Percentiles rank a stretch among this genome's conserved stretches.
phyloP scores from a whole-genome alignment of 2,797 vertebrate genomes.

The Hyperoplus lanceolatus region DNA sequence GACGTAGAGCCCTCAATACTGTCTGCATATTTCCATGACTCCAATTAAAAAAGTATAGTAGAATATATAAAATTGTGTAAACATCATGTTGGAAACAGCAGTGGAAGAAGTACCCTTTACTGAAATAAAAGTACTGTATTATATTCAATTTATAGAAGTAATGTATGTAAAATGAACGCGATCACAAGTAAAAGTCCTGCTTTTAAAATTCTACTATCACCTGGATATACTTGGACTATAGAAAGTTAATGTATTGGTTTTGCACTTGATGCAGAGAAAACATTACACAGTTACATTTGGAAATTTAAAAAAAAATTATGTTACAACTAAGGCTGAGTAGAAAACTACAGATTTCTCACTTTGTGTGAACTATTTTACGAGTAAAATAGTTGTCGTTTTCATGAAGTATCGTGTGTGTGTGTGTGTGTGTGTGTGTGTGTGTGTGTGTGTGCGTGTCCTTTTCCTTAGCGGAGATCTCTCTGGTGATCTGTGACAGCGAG shows the following conservation, averaged over 20 bases:
- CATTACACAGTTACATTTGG: neutral
- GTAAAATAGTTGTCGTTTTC: too few relatives aligned
- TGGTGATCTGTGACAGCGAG: slow-evolving; percentile 87
- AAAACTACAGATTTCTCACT: neutral
- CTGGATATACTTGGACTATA: neutral
- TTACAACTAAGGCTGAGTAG: neutral
- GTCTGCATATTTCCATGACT: neutral
- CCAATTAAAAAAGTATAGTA: neutral
- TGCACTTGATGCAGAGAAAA: neutral
- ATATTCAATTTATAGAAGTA: neutral
- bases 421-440: too few relatives aligned
- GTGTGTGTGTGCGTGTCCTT: neutral
- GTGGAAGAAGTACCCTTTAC: neutral
- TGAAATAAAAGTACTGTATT: too few relatives aligned
- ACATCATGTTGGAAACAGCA: neutral
- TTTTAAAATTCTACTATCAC: neutral
- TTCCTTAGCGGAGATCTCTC: slow-evolving; percentile 82
- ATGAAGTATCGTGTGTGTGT: too few relatives aligned
- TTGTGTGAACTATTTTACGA: neutral
- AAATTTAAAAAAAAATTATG: neutral
- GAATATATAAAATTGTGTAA: neutral
- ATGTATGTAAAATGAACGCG: neutral
- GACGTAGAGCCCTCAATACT: neutral
- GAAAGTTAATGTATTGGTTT: neutral
- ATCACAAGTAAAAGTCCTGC: neutral